Conservation (phyloP, 2,797 vertebrate species). For the Hydrophis major region DNA sequence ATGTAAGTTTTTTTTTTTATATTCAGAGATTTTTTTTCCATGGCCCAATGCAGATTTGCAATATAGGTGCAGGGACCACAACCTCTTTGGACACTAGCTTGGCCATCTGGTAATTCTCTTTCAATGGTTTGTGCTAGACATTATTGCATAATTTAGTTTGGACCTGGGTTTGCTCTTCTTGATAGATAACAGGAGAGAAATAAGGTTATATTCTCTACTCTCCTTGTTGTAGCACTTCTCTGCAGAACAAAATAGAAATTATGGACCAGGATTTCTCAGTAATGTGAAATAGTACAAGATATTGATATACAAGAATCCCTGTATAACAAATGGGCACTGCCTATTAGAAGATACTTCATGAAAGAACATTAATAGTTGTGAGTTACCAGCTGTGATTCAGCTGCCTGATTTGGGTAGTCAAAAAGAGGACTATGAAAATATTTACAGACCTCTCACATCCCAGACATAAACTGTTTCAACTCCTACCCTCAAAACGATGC, state of each 20-base stretch:
- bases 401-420: neutral
- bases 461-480: no score
- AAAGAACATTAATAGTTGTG: neutral
- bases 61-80: neutral
- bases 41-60: neutral
- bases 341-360: neutral
- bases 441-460: no score
- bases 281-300: neutral
- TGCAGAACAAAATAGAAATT: neutral
- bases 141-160: neutral
- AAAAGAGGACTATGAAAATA: no score
- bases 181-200: neutral
- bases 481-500: no score
- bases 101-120: neutral
- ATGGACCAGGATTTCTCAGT: neutral
- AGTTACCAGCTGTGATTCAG: neutral
- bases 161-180: neutral
- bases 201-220: neutral
- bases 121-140: neutral
- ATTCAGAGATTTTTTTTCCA: neutral
- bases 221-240: neutral
- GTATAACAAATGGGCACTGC: neutral
- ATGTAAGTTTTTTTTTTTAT: neutral
- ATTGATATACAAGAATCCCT: neutral
- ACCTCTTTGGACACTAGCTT: neutral